Base-by-base conservation (phyloP, 2,888 invertebrate genomes). In the Parnassius mnemosyne region DNA sequence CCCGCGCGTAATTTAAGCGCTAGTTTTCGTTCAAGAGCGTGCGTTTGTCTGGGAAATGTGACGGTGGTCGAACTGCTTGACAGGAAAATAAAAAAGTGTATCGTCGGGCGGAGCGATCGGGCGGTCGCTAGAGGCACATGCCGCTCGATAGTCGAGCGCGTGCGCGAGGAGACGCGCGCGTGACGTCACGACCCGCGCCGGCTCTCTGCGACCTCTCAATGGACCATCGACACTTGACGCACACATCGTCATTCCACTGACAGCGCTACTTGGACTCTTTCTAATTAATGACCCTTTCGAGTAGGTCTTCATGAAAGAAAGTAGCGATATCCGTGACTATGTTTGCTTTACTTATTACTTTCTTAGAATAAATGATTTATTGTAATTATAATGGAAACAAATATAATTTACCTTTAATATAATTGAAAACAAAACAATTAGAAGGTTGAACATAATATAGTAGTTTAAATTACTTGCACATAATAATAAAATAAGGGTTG, bases 61-160 rank as follows among this genome's bases (percentile, higher is more conserved):
- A 77, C 78, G 77, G 78, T 74, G 75, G 75, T 75, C 80, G 81
- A 80, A 80, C 81, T 78, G 80, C 81, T 80, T 76, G 79, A 80
- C 83, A 83, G 85, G 87, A 88, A 86, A 86, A 89, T 85, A 87
- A 87, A 87, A 87, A 81, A 83, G 80, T 81, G 84, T 79, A 78
- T 87, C 77, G 87, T 87, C 78, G 87, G 88, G 86, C 83, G 82
- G 84, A 79, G 80, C 80, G 82, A 66, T 74, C 71, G 74, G 79
- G 85, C 85, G 87, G 87, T 87, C 78, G 86, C 79, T 83, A 81
- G 80, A 77, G 86, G 83, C 87, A 85, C 88, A 87, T 89, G 87
- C 86, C 89, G 91, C 81, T 91, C 91, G 89, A 91, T 91, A 91
- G 81, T 66, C 73, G 81, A 78, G 87, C 89, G 90, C 91, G 72